phyloP scores from a whole-genome alignment of 2,113 vertebrate genomes.

The Amblyornis subalaris region DNA sequence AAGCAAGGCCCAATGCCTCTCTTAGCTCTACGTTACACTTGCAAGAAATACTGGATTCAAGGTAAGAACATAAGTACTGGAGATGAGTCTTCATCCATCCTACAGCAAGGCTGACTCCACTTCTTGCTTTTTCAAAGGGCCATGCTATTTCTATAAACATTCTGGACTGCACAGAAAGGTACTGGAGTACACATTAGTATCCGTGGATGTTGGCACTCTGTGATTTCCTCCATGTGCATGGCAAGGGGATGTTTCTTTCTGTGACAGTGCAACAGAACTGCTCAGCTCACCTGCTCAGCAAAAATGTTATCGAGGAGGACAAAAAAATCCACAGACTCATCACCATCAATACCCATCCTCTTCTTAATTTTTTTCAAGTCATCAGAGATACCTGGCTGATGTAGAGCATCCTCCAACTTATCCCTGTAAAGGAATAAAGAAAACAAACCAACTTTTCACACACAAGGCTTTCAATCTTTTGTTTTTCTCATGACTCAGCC shows the following conservation, averaged over 20 bases:
- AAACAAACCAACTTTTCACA: not conserved
- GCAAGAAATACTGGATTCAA: not conserved
- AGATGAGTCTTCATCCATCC: not conserved
- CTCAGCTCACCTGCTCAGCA: conserved; percentile 85
- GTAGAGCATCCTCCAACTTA: conserved; percentile 65
- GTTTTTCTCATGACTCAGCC: not conserved
- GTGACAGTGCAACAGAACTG: not conserved
- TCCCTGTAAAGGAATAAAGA: conserved; percentile 63
- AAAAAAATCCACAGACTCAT: conserved; percentile 84
- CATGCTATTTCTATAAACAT: not conserved
- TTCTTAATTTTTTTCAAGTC: conserved; percentile 84
- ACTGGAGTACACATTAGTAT: not conserved
- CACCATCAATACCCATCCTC: conserved; percentile 73
- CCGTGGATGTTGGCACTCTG: not conserved
- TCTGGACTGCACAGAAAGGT: not conserved
- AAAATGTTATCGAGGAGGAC: conserved; percentile 86
- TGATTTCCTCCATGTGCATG: not conserved
- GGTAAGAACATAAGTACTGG: not conserved
- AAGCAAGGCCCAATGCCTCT: not conserved
- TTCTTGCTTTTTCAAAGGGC: not conserved
- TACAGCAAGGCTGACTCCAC: not conserved
- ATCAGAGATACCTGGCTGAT: conserved; percentile 80
- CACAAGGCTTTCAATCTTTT: not conserved
- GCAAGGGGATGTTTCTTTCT: not conserved
- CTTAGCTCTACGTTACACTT: not conserved